Evolutionary conservation across 2,113 vertebrate species (phyloP).

Genomic region (Tautogolabrus adspersus): DNA sequence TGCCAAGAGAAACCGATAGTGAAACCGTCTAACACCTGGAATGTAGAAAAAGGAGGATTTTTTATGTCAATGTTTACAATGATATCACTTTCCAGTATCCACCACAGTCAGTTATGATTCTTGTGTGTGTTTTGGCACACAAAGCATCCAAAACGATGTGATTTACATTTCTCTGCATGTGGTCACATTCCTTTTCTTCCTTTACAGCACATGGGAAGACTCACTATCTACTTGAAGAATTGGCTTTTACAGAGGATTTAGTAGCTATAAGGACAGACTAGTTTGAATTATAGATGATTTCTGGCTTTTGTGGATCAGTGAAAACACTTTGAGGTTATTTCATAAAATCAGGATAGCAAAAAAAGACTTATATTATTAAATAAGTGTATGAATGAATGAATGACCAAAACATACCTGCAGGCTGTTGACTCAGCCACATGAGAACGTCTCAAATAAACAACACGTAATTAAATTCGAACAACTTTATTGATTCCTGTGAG

Average conservation of each 20-base stretch:
- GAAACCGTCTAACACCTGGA: constrained; percentile 38
- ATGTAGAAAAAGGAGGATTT: constrained; percentile 7
- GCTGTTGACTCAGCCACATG: too few species aligned
- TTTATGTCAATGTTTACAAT: constrained; percentile 1
- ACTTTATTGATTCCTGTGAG: too few species aligned
- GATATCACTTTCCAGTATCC: constrained; percentile 5
- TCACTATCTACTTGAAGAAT: background rate
- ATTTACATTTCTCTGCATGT: constrained; percentile 44
- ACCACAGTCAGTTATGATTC: constrained; percentile 15
- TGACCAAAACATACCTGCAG: background rate
- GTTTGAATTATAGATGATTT: background rate
- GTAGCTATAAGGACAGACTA: background rate
- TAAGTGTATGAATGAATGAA: background rate
- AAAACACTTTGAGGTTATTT: background rate
- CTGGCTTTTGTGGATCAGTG: background rate
- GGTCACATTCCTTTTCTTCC: constrained; percentile 31
- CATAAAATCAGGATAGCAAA: background rate
- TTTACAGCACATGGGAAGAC: background rate
- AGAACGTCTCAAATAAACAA: too few species aligned
- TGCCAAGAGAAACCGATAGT: constrained; percentile 37
- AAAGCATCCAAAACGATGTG: background rate
- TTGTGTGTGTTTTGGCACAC: constrained; percentile 40
- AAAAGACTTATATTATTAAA: background rate
- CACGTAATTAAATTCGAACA: too few species aligned
- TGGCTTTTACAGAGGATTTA: background rate